Evolutionary conservation across 2,888 invertebrate species (phyloP).

Genomic region (Xylocampa areola): DNA sequence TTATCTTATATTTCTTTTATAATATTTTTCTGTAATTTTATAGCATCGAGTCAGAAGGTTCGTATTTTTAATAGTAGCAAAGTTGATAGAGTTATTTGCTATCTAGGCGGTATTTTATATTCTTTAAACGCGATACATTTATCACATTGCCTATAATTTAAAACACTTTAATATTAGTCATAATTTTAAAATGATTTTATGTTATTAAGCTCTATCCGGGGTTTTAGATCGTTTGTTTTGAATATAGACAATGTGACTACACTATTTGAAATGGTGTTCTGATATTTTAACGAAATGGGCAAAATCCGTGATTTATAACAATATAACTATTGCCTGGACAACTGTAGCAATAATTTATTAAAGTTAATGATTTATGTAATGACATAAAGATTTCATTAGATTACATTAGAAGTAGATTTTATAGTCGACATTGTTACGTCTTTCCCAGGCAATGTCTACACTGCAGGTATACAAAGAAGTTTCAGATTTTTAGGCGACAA

Average conservation of each 20-base stretch:
- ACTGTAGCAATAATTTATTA: not conserved
- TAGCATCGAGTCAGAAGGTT: slow-evolving; percentile 4
- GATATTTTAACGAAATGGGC: slow-evolving; percentile 23
- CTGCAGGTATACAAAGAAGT: slow-evolving; percentile 6
- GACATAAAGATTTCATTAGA: no score
- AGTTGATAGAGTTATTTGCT: slow-evolving; percentile 14
- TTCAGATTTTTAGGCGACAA: slow-evolving; percentile 12
- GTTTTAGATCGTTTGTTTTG: slow-evolving; percentile 64
- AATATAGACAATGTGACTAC: slow-evolving; percentile 64
- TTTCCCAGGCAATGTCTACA: slow-evolving; percentile 28
- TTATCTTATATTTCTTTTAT: slow-evolving; percentile 1
- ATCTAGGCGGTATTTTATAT: slow-evolving; percentile 5
- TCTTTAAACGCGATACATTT: slow-evolving; percentile 5
- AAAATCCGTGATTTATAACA: slow-evolving; percentile 42
- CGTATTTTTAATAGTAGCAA: not conserved
- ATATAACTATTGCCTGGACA: slow-evolving; percentile 24
- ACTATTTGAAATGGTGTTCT: slow-evolving; percentile 3
- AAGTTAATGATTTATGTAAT: no score
- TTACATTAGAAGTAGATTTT: not conserved
- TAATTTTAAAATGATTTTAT: slow-evolving; percentile 69
- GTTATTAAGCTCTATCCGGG: slow-evolving; percentile 77
- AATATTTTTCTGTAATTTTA: slow-evolving; percentile 2
- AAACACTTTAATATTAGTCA: slow-evolving; percentile 62
- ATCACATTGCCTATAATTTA: slow-evolving; percentile 42
- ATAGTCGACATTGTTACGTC: slow-evolving; percentile 8